phyloP scores from a whole-genome alignment of 2,113 vertebrate species.

The Hippolais icterina region DNA sequence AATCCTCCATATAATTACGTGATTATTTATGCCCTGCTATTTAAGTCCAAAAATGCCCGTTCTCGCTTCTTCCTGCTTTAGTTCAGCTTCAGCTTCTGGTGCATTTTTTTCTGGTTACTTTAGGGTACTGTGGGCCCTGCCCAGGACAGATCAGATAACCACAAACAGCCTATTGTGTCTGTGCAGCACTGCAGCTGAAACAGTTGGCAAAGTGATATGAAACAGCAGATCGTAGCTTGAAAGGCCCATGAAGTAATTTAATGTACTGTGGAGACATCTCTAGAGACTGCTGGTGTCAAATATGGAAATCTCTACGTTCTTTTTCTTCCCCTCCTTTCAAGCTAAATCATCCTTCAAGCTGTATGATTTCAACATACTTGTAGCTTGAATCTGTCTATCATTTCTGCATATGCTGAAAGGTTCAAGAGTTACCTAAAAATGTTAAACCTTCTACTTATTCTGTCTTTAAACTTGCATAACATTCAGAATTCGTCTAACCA shows the following conservation, averaged over 20 bases:
- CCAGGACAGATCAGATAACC: neutral
- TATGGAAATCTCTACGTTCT: neutral
- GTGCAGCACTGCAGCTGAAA: neutral
- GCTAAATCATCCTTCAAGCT: neutral
- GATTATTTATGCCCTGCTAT: neutral
- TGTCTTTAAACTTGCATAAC: neutral
- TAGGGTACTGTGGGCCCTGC: rapidly evolving
- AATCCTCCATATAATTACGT: neutral
- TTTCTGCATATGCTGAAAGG: neutral
- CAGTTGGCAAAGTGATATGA: neutral
- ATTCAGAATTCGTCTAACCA: neutral
- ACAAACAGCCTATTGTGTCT: neutral
- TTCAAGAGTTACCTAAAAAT: neutral
- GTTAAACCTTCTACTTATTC: neutral
- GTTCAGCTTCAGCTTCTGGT: neutral
- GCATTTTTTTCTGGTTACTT: neutral
- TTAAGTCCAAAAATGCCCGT: neutral
- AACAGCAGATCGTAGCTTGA: neutral
- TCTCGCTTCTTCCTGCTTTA: neutral
- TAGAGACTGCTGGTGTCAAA: neutral
- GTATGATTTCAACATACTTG: neutral
- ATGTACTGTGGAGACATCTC: neutral
- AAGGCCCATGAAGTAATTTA: neutral
- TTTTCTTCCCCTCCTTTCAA: neutral
- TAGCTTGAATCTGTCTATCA: neutral